Evolutionary conservation across 2,113 vertebrate genomes (phyloP).

Genomic region (Ceyx cyanopectus): DNA sequence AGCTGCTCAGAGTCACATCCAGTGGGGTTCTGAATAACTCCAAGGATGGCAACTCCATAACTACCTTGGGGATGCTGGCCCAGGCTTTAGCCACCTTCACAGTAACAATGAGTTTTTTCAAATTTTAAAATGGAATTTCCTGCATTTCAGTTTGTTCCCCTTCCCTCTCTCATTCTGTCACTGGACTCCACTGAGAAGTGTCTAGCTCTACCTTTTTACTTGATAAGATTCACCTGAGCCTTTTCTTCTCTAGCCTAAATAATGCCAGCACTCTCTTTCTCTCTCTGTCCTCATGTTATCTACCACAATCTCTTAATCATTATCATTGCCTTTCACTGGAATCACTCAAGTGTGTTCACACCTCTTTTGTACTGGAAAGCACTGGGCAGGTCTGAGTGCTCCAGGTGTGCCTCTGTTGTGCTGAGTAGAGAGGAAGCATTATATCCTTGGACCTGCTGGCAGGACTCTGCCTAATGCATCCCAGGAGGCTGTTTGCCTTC

Average conservation of each 20-base stretch:
- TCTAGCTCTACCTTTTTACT: background rate
- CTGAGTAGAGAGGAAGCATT: background rate
- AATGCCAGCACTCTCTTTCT: background rate
- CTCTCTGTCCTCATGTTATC: background rate
- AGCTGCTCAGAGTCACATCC: background rate
- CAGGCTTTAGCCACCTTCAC: background rate
- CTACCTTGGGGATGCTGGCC: too few relatives aligned
- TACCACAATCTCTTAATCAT: background rate
- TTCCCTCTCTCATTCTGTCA: background rate
- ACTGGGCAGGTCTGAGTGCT: background rate
- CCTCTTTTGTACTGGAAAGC: background rate
- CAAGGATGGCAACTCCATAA: background rate
- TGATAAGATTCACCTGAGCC: background rate
- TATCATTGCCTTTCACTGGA: background rate
- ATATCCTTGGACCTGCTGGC: background rate
- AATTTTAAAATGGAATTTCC: background rate
- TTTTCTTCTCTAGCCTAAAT: background rate
- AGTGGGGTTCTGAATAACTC: background rate
- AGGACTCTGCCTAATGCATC: background rate
- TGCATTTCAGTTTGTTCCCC: fast-evolving
- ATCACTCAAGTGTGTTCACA: background rate
- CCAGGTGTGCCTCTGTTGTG: background rate
- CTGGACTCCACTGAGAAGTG: background rate
- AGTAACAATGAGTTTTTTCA: background rate
- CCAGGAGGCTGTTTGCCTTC: background rate